Conservation (phyloP, 2,888 invertebrate species). For the Graphium colonna region DNA sequence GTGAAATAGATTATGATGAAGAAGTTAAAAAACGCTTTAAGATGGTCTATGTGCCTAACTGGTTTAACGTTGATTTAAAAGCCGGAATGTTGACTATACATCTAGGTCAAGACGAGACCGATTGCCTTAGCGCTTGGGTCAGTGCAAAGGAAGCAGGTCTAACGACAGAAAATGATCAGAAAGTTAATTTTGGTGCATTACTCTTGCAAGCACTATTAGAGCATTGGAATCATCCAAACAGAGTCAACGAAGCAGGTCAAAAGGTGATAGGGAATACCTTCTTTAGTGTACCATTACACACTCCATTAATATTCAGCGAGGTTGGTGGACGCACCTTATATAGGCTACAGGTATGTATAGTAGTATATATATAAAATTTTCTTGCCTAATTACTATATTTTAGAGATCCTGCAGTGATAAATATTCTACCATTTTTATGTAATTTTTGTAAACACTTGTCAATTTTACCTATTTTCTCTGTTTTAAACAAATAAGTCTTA, state of each 20-base stretch:
- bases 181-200: conserved; percentile 97
- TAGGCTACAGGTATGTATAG: conserved; percentile 76
- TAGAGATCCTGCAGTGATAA: too few species aligned
- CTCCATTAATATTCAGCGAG: conserved; percentile 98
- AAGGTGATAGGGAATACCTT: conserved; percentile 87
- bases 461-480: too few species aligned
- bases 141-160: conserved; percentile 97
- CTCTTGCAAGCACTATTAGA: conserved; percentile 96
- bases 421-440: too few species aligned
- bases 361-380: too few species aligned
- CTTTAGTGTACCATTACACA: conserved; percentile 96
- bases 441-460: too few species aligned
- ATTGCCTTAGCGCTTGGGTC: conserved; percentile 99
- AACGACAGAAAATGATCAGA: conserved; percentile 88
- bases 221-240: conserved; percentile 91
- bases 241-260: conserved; percentile 83
- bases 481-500: too few species aligned
- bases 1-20: conserved; percentile 94
- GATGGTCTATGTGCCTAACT: conserved; percentile 97
- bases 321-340: conserved; percentile 97
- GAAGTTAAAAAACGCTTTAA: conserved; percentile 95
- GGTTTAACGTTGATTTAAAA: conserved; percentile 99
- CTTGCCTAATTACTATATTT: too few species aligned
- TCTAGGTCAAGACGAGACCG: conserved; percentile 97
- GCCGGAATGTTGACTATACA: conserved; percentile 99